A percentile compares a stretch with the other conserved stretches of the same genome.
Conservation (phyloP, 2,113 vertebrate genomes). For the Piaya cayana region DNA sequence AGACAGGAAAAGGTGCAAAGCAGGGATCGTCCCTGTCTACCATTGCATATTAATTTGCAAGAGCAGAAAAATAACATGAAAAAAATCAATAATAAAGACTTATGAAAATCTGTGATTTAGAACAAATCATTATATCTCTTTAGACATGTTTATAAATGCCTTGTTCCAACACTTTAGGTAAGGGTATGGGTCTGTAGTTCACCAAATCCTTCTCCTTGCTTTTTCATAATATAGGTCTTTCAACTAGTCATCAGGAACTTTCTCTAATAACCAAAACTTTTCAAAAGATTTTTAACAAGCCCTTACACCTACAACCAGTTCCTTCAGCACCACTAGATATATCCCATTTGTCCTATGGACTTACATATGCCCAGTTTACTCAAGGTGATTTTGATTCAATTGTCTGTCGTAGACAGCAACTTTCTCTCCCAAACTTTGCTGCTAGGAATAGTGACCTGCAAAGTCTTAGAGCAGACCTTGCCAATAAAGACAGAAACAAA, state of each 20-base stretch:
- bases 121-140: neutral
- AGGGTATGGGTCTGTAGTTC: neutral
- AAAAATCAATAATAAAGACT: neutral
- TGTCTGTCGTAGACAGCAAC: neutral
- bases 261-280: neutral
- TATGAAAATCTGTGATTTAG: neutral
- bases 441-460: neutral
- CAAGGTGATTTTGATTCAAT: neutral
- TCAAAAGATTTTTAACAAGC: neutral
- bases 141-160: neutral
- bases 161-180: neutral
- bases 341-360: neutral
- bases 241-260: neutral
- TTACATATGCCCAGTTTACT: neutral
- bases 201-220: neutral
- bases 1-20: neutral
- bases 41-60: neutral
- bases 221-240: neutral
- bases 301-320: neutral
- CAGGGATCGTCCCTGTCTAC: neutral
- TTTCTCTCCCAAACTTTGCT: neutral
- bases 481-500: neutral
- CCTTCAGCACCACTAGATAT: neutral
- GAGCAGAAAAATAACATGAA: neutral
- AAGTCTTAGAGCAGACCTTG: neutral